Conservation (phyloP, 2,113 vertebrate species). For the Litocranius walleri region DNA sequence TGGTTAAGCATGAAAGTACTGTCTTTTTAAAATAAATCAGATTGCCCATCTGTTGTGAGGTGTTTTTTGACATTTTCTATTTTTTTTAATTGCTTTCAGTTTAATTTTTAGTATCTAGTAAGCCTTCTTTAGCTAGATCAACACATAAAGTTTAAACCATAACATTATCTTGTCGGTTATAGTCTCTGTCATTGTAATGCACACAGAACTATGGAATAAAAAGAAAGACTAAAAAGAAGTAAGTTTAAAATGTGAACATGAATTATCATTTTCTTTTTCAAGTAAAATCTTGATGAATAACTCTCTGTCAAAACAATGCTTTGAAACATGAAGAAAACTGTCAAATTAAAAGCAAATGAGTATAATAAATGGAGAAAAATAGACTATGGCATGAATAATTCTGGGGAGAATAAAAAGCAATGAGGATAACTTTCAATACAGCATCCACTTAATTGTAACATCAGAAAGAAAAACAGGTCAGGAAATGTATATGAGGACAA, state of each 20-base stretch:
- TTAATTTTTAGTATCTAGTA: constrained; percentile 6
- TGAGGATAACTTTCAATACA: constrained; percentile 23
- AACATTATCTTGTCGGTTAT: constrained; percentile 27
- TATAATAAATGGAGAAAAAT: constrained; percentile 73
- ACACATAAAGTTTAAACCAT: neutral
- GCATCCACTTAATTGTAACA: constrained; percentile 28
- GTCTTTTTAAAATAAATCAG: constrained; percentile 17
- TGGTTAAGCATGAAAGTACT: neutral
- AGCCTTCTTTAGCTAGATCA: neutral
- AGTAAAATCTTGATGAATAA: constrained; percentile 69
- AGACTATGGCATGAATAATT: constrained; percentile 68
- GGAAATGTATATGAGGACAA: neutral
- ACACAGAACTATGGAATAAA: neutral
- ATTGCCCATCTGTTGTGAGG: neutral
- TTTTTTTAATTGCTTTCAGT: neutral
- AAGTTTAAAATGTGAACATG: constrained; percentile 64
- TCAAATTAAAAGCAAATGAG: constrained; percentile 72
- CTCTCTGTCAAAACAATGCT: constrained; percentile 73
- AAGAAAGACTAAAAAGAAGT: constrained; percentile 28
- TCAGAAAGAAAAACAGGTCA: constrained; percentile 31
- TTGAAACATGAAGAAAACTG: constrained; percentile 66
- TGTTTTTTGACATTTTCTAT: neutral
- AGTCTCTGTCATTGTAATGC: neutral
- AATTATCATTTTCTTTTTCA: constrained; percentile 70
- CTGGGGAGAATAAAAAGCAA: constrained; percentile 44